Percentiles rank a stretch among this genome's conserved stretches.
phyloP scores from a whole-genome alignment of 2,113 vertebrate genomes.

The Dipodomys stephensi region DNA sequence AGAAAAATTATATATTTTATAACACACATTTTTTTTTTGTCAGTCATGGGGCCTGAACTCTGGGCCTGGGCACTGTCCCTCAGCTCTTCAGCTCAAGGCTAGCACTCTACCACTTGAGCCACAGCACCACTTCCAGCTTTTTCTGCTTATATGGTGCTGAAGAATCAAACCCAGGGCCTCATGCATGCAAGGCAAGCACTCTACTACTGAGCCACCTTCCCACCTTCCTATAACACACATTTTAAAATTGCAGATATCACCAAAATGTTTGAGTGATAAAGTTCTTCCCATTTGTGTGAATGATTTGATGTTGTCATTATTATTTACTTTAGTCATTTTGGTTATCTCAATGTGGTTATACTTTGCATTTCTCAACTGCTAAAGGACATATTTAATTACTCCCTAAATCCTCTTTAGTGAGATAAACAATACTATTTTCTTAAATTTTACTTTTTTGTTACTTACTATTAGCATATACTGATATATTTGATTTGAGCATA shows the following conservation, averaged over 20 bases:
- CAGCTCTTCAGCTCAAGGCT: too few species aligned
- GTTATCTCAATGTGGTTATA: background rate
- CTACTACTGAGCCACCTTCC: too few species aligned
- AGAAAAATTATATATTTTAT: background rate
- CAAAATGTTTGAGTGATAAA: too few species aligned
- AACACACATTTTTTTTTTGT: conserved; percentile 28
- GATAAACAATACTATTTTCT: background rate
- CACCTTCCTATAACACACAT: background rate
- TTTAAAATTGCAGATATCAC: conserved; percentile 41
- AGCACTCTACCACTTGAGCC: too few species aligned
- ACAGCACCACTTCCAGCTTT: too few species aligned
- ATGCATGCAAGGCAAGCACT: too few species aligned
- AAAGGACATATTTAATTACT: background rate
- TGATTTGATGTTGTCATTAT: background rate
- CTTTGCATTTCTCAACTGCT: background rate
- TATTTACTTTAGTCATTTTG: conserved; percentile 28
- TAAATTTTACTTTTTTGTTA: background rate
- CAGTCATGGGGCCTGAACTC: too few species aligned
- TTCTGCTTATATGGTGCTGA: too few species aligned
- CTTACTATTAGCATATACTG: background rate
- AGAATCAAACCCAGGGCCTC: too few species aligned
- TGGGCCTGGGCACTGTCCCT: too few species aligned
- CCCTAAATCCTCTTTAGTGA: background rate
- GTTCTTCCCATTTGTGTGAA: background rate
- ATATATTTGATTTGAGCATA: background rate